phyloP scores from a whole-genome alignment of 1,140 invertebrate genomes.

The Calycopis cecrops region DNA sequence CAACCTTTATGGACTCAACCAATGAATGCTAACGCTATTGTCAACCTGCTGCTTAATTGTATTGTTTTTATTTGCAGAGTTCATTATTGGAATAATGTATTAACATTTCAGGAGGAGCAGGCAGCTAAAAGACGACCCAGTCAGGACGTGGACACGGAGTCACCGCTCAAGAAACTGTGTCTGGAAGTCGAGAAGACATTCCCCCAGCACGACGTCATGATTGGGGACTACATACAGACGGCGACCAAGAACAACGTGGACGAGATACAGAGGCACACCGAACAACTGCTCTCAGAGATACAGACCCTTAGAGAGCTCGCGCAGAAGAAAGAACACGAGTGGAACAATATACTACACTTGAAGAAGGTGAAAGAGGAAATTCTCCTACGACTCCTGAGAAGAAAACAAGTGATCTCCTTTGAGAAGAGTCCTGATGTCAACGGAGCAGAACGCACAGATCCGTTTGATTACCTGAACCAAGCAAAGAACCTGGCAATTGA shows the following conservation, averaged over 20 bases:
- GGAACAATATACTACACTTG: conserved; percentile 86
- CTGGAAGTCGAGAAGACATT: conserved; percentile 75
- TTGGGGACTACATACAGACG: conserved; percentile 77
- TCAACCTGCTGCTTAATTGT: no score
- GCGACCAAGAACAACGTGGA: conserved; percentile 75
- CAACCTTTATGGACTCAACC: no score
- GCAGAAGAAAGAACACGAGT: conserved; percentile 87
- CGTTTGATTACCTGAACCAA: conserved; percentile 60
- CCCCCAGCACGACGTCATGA: conserved; percentile 74
- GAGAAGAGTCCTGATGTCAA: conserved; percentile 61
- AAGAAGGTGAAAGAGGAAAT: conserved; percentile 90
- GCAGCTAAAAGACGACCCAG: conserved; percentile 47
- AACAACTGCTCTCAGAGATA: conserved; percentile 78
- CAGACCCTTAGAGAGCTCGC: conserved; percentile 81
- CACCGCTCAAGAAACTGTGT: conserved; percentile 71
- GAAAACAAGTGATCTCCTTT: conserved; percentile 77
- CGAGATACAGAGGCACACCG: conserved; percentile 76
- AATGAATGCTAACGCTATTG: no score
- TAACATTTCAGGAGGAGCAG: conserved; percentile 49
- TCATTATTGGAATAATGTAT: conserved; percentile 1
- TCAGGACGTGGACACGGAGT: conserved; percentile 58
- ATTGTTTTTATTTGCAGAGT: no score
- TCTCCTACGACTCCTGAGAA: conserved; percentile 79
- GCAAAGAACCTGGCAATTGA: conserved; percentile 64
- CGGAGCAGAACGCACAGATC: conserved; percentile 51